Evolutionary conservation across 35 echinoderm and acorn worm species (phyloP), one percentile per base, ranked within the genome.

Genomic region (Apostichopus japonicus): DNA sequence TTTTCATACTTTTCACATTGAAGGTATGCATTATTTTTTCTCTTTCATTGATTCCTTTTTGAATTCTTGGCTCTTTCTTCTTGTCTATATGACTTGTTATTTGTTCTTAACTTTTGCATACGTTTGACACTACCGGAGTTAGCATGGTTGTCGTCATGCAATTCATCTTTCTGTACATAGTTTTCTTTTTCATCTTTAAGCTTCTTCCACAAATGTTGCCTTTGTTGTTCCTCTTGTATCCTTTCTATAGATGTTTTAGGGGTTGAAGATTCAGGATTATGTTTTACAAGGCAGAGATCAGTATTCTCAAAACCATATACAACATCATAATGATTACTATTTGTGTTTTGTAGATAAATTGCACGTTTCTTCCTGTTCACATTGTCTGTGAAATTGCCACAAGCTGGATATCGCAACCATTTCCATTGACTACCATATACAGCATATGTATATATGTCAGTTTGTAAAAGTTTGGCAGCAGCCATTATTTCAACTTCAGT

Each of bases 321-420:
- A 61, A 87, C 52, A 87, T 87, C 83, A 87, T 87, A 87, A 44
- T 87, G 83, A 61, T 25, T 61, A 16, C 83, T 87, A 21, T 87
- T 87, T 57, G 83, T 57, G 59, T 87, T 87, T 61, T n/a, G 5
- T 17, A 87, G 54, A 65, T 87, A 87, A 61, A 87, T 87, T 87
- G 57, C 83, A 7, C 83, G 16, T 61, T 59, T 57, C 15, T 10
- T 22, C 63, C 9, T 22, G n/a, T 87, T 65, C 8, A 87, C 83
- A 61, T 9, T 22, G 10, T 5, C 22, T 6, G 10, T 65, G 14
- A 87, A 24, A 87, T 55, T 87, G 17, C 54, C 83, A 56, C 54
- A 59, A 21, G 83, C 83, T 17, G 83, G 83, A 61, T 59, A 65
- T 17, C 83, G 14, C 19, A 87, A 17, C 83, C 83, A 87, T 25